Conservation (phyloP, 2,888 invertebrate species). For the Brachyopa scutellaris region DNA sequence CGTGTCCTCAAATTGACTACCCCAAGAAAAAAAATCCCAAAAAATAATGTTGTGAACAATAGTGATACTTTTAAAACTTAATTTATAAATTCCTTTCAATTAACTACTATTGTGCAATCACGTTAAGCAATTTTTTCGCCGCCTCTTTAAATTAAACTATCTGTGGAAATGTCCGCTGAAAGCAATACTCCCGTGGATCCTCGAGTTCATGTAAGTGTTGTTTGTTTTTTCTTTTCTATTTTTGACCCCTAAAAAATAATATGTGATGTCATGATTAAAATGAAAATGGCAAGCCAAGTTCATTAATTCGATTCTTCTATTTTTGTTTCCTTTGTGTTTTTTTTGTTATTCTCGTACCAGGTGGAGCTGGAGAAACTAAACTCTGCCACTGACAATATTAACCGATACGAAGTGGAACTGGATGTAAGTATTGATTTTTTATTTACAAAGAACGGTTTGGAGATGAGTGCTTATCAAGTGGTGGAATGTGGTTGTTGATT, state of each 20-base stretch:
- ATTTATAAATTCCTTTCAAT: slow-evolving; percentile 30
- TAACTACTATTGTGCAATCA: slow-evolving; percentile 60
- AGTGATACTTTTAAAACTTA: slow-evolving; percentile 42
- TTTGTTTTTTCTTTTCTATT: slow-evolving; percentile 31
- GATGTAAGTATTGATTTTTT: slow-evolving; percentile 84
- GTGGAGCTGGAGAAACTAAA: slow-evolving; percentile 94
- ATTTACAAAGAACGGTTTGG: not conserved
- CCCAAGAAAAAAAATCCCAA: slow-evolving; percentile 46
- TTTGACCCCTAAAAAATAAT: slow-evolving; percentile 44
- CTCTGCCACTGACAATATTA: slow-evolving; percentile 95
- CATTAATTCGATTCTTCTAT: slow-evolving; percentile 28
- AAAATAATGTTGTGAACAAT: slow-evolving; percentile 61
- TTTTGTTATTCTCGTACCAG: slow-evolving; percentile 79
- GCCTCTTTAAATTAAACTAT: not conserved
- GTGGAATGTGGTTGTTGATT: slow-evolving; percentile 28
- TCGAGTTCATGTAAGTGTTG: slow-evolving; percentile 87
- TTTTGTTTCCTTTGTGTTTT: slow-evolving; percentile 28
- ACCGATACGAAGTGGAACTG: slow-evolving; percentile 93
- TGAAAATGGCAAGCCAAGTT: slow-evolving; percentile 30
- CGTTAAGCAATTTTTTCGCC: slow-evolving; percentile 48
- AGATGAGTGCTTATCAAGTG: slow-evolving; percentile 5
- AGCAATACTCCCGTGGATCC: slow-evolving; percentile 89
- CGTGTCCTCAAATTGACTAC: slow-evolving; percentile 42
- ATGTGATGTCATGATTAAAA: slow-evolving; percentile 54
- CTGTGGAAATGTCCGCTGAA: slow-evolving; percentile 80